Evolutionary conservation across 2,113 vertebrate species (phyloP), one percentile per base, ranked within the genome.

Genomic region (Psittacara wagleri): DNA sequence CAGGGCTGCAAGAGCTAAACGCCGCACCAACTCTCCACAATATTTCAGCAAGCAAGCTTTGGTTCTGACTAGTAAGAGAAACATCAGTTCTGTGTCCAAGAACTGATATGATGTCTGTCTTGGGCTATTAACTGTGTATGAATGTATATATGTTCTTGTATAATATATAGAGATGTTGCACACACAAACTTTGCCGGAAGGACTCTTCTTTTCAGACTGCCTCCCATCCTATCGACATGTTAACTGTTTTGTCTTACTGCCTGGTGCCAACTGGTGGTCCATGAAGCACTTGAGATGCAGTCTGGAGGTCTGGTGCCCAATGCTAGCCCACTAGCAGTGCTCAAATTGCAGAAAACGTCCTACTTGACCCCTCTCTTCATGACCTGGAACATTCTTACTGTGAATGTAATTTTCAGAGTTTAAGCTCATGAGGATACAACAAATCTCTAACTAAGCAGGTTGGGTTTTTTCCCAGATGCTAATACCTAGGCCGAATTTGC

Each of bases 111-210:
- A n/a, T 75, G 15, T 83, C 39, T 94, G 88, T 95, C 68, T 70
- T 74, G 84, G 84, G 83, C 79, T 92, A 1, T 61, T 87, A 92
- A 83, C 63, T 92, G 88, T 84, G 52, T 80, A 69, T 91, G 73
- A 74, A 86, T 95, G 88, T 95, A 82, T 84, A 84, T 92, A 86
- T 52, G 19, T 86, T 64, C 82, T 31, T 75, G 64, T 90, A 19
- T 94, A 83, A 75, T 81, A 81, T 62, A 55, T 82, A 79, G 66
- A 63, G 54, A 44, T 55, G 39, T 91, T 66, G 59, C 33, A 84
- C 73, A 59, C 5, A 6, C 54, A 44, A 46, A 4, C 49, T 86
- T 1, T 69, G n/a, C 64, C 48, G n/a, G 75, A 78, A 79, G 35
- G 62, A 68, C 80, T 95, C 64, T 33, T 59, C 25, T 64, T 86